Percentiles rank a stretch among this genome's conserved stretches.
Conservation (phyloP, 2,797 vertebrate species). For the Semotilus atromaculatus region DNA sequence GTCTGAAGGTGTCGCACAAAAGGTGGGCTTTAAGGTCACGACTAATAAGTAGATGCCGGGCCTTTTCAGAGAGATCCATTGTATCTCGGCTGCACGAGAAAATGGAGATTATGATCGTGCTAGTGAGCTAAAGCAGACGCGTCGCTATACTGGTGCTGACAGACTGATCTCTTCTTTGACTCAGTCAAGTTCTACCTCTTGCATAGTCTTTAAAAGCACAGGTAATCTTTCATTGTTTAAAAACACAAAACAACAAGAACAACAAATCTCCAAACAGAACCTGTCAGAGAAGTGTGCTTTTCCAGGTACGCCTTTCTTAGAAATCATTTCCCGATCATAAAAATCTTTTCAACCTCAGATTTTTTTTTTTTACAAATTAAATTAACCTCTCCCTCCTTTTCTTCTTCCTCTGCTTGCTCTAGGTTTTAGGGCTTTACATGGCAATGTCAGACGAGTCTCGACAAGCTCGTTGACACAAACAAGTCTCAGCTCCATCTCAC, state of each 20-base stretch:
- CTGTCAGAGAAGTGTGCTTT: slow-evolving; percentile 66
- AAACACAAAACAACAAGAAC: slow-evolving; percentile 32
- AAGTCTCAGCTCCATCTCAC: slow-evolving; percentile 94
- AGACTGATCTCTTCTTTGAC: slow-evolving; percentile 58
- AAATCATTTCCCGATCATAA: slow-evolving; percentile 67
- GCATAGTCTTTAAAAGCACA: slow-evolving; percentile 44
- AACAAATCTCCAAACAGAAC: slow-evolving; percentile 59
- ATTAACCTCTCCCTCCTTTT: slow-evolving; percentile 61
- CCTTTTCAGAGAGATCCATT: slow-evolving; percentile 26
- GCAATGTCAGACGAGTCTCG: slow-evolving; percentile 82
- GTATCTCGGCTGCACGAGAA: slow-evolving; percentile 16
- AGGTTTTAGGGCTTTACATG: slow-evolving; percentile 77
- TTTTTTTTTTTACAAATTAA: slow-evolving; percentile 63
- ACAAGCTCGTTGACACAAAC: slow-evolving; percentile 93
- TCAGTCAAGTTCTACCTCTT: slow-evolving; percentile 50
- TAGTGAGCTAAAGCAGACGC: slow-evolving; percentile 49
- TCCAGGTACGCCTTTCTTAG: slow-evolving; percentile 57
- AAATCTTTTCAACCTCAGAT: slow-evolving; percentile 71
- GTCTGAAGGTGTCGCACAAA: slow-evolving; percentile 28
- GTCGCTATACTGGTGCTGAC: slow-evolving; percentile 42
- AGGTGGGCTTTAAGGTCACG: slow-evolving; percentile 31
- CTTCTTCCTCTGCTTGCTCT: slow-evolving; percentile 52
- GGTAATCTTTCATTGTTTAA: slow-evolving; percentile 50
- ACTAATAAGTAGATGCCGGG: neutral
- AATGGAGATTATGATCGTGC: slow-evolving; percentile 37